Base-by-base conservation (phyloP, 2,888 invertebrate genomes). In the Papilio demoleus region DNA sequence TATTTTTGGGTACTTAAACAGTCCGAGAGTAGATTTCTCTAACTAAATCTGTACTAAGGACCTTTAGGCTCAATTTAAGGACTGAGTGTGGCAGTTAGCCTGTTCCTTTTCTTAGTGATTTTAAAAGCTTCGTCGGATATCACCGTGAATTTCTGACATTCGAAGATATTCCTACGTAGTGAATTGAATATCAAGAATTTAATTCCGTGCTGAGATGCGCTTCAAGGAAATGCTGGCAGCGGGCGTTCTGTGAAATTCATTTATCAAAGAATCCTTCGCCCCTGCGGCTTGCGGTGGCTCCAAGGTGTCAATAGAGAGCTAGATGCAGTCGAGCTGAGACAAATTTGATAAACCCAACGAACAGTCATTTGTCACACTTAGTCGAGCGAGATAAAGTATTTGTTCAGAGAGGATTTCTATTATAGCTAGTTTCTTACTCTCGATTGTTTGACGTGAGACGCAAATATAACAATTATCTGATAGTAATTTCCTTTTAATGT, bases 261-360 rank as follows among this genome's bases (percentile, higher is more conserved):
- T 67, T 63, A 68, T 63, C 67, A 68, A 45, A 62, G 62, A 63
- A 58, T 68, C 67, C 45, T 45, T 68, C 36, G 58, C 17, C 45
- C 22, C 22, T 47, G 22, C 53, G 53, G 2, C 45, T 45, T 53
- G 53, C 42, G 22, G 36, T 45, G 24, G 60, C 36, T 27, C 24
- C 22, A 22, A 63, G 67, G 67, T 63, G 58, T 68, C 67, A 58
- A 36, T 67, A 67, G 53, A 34, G 8, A 31, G 38, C 56, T 34
- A 22, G 62, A 68, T 62, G 56, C 63, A 58, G 45, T 59, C 36
- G 38, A 22, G 59, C 11, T 31, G 19, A 38, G 34, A 59, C 36
- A 62, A 62, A 40, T 67, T 42, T 62, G 42, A 67, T 67, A 62
- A 67, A 67, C 42, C 22, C 24, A 58, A 9, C 8, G 11, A 42